These are phyloP conservation scores for Belgica antarctica DNA, from an alignment of 2,888 invertebrate genomes.

Conservation along the genomic window DNA sequence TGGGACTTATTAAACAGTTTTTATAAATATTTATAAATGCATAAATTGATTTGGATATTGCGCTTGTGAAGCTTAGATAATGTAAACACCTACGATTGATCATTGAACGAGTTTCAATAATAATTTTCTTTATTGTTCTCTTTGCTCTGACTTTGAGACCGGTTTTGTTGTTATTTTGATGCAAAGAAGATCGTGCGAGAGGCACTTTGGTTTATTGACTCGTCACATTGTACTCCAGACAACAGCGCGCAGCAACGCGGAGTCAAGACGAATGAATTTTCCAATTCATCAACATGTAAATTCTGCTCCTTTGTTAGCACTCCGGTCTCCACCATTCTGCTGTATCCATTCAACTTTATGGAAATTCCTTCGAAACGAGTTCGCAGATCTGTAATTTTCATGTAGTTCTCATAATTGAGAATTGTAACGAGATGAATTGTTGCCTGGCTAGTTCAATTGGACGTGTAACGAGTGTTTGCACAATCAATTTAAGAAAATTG, in stretches of 20 bases:
- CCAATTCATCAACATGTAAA: slow-evolving; percentile 17
- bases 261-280: slow-evolving; percentile 9
- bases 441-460: slow-evolving; percentile 2
- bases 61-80: slow-evolving; percentile 3
- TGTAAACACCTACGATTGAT: slow-evolving; percentile 2
- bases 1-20: background rate
- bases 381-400: slow-evolving; percentile 5
- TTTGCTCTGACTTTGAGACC: background rate
- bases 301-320: background rate
- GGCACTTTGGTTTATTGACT: slow-evolving; percentile 8
- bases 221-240: background rate
- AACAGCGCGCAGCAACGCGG: background rate
- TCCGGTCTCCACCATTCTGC: slow-evolving; percentile 2
- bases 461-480: background rate
- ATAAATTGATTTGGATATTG: background rate
- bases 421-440: background rate
- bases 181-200: slow-evolving; percentile 2
- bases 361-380: background rate
- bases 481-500: background rate
- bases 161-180: background rate
- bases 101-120: background rate
- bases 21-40: slow-evolving; percentile 5
- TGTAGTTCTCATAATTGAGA: slow-evolving; percentile 1
- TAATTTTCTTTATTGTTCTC: slow-evolving; percentile 6
- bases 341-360: background rate